phyloP scores from a whole-genome alignment of 2,113 vertebrate genomes.

The Anser brachyrhynchus region DNA sequence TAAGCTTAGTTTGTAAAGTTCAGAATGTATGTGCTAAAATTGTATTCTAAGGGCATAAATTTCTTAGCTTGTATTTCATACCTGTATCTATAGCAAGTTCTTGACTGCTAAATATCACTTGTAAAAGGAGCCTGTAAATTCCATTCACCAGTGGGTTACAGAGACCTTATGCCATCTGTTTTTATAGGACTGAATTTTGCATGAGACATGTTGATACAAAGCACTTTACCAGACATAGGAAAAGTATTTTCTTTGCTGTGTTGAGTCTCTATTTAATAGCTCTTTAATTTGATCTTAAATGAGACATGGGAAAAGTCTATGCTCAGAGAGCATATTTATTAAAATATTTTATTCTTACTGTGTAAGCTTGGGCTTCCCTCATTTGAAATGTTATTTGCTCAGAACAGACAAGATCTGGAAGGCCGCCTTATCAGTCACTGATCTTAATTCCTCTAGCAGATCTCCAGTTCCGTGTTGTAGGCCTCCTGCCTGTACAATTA shows the following conservation, averaged over 20 bases:
- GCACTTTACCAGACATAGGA: background rate
- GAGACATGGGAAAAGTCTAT: background rate
- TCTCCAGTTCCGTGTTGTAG: background rate
- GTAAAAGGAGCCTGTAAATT: background rate
- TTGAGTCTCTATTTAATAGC: background rate
- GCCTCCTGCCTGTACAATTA: background rate
- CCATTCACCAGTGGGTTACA: background rate
- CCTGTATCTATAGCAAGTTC: background rate
- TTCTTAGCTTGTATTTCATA: background rate
- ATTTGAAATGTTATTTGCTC: background rate
- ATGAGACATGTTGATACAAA: background rate
- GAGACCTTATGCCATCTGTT: too few relatives aligned
- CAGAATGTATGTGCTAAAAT: background rate
- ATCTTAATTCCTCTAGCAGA: background rate
- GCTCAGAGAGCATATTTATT: background rate
- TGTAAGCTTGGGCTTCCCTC: background rate
- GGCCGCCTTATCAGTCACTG: background rate
- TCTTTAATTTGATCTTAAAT: background rate
- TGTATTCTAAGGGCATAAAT: background rate
- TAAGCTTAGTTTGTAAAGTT: background rate
- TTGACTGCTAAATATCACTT: background rate
- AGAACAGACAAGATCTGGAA: background rate
- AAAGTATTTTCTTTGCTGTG: background rate
- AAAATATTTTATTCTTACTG: background rate
- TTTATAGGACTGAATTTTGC: background rate